Base-by-base conservation (phyloP, 2,888 invertebrate species). In the Drosophila neoperkinsi region DNA sequence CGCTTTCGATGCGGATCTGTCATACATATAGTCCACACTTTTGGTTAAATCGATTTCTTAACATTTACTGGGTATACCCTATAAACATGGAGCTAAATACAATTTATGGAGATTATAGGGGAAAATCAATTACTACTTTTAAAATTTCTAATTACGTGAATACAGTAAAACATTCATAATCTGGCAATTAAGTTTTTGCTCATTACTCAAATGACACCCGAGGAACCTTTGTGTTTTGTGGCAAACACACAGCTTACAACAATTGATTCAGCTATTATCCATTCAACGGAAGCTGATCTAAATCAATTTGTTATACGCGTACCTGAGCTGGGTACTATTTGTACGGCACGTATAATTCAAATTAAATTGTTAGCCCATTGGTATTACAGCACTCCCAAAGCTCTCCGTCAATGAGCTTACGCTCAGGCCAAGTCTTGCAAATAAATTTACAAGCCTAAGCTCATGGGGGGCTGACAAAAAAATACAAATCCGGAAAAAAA, bases 301-400 rank as follows among this genome's bases (percentile, higher is more conserved):
- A 49, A 43, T 43, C 31, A 61, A 49, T 41, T 28, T 62, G 33
- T 46, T 33, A 30, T 49, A 21, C n/a, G 34, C 16, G 49, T 62
- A 38, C 13, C 34, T 64, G 21, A 43, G 11, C 11, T 28, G 41
- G 30, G 33, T 60, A 28, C 30, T 55, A 60, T 43, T 18, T 38
- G 25, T 6, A n/a, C 46, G 50, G 62, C 69, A 64, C 64, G 70
- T 74, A 69, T 77, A 88, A 72, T 85, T 74, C 80, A 85, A 88
- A 85, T 85, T 82, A 85, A 83, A 85, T 88, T 85, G 77, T 80
- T 85, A 74, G 80, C 71, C 73, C 83, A 80, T 82, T 82, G 77
- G 80, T 43, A 71, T 88, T 85, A 80, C 66, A 59, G 33, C 21
- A 69, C 69, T 77, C 71, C 71, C 84, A 81, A 67, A 72, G 79